Evolutionary conservation across 1,140 invertebrate species (phyloP).

Genomic region (Drosophila lacteicornis): DNA sequence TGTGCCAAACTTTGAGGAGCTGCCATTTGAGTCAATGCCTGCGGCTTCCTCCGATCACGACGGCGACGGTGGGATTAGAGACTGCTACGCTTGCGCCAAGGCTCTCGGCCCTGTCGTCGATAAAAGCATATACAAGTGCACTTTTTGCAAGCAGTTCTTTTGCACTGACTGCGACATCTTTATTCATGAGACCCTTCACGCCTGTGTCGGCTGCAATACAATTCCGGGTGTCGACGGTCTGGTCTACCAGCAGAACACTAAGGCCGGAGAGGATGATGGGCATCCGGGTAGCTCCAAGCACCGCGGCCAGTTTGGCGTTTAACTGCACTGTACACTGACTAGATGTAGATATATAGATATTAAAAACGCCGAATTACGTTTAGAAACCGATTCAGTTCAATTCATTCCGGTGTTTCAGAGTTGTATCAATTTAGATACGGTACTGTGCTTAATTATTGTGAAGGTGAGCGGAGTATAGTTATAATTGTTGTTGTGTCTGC

Average conservation of each 20-base stretch:
- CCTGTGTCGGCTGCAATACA: slow-evolving; percentile 96
- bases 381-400: slow-evolving; percentile 26
- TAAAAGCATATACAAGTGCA: slow-evolving; percentile 93
- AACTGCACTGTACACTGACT: slow-evolving; percentile 12
- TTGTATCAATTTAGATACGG: slow-evolving; percentile 27
- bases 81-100: slow-evolving; percentile 91
- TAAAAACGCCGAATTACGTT: slow-evolving; percentile 4
- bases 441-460: slow-evolving; percentile 23
- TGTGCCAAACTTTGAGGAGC: slow-evolving; percentile 93
- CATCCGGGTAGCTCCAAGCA: slow-evolving; percentile 52
- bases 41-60: slow-evolving; percentile 69
- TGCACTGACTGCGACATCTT: slow-evolving; percentile 98
- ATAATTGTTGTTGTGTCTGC: slow-evolving; percentile 26
- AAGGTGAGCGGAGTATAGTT: slow-evolving; percentile 24
- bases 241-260: slow-evolving; percentile 65
- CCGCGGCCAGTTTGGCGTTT: slow-evolving; percentile 49
- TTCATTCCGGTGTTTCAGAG: slow-evolving; percentile 21
- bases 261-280: slow-evolving; percentile 15
- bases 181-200: slow-evolving; percentile 96
- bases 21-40: slow-evolving; percentile 86
- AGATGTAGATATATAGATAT: slow-evolving; percentile 20
- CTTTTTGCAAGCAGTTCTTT: slow-evolving; percentile 91
- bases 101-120: slow-evolving; percentile 87
- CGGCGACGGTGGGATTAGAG: slow-evolving; percentile 21
- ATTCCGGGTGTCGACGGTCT: slow-evolving; percentile 71